These are phyloP conservation scores for Chamaetylas fuelleborni DNA, from an alignment of 2,113 vertebrate species.

Conservation along the genomic window DNA sequence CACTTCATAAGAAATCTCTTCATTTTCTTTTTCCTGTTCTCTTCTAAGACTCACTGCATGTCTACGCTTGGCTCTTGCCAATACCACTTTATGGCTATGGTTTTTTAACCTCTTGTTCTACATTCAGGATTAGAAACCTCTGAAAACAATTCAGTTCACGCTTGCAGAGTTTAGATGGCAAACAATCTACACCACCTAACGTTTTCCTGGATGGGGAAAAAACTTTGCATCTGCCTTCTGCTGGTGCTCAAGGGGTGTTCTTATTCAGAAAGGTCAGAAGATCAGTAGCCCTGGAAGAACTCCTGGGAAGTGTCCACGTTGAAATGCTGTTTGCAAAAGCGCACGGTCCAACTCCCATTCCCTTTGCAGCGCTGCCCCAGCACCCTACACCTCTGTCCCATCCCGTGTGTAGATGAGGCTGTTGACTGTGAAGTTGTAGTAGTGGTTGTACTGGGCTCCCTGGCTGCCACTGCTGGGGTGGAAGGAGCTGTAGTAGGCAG, in stretches of 20 bases:
- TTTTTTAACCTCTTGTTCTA: slow-evolving; percentile 21
- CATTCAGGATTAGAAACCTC: slow-evolving; percentile 34
- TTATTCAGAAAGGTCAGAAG: not conserved
- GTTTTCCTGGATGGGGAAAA: not conserved
- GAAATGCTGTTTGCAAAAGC: slow-evolving; percentile 52
- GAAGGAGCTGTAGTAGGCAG: slow-evolving; percentile 88
- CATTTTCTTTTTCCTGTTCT: slow-evolving; percentile 26
- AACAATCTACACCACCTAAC: not conserved
- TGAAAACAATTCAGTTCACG: not conserved
- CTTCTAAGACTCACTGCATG: slow-evolving; percentile 15
- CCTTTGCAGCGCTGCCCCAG: not conserved
- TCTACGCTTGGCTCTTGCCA: not conserved
- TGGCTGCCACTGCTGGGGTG: slow-evolving; percentile 77
- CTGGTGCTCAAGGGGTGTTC: not conserved
- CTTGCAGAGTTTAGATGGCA: not conserved
- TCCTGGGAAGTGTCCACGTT: not conserved
- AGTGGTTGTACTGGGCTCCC: slow-evolving; percentile 84
- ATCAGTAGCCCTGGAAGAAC: not conserved
- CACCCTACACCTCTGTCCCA: slow-evolving; percentile 85
- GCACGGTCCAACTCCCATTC: not conserved
- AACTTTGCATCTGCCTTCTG: slow-evolving; percentile 11
- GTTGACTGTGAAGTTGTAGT: slow-evolving; percentile 92
- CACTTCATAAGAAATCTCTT: slow-evolving; percentile 70
- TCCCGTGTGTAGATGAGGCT: slow-evolving; percentile 93
- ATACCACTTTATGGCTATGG: not conserved